phyloP scores from a whole-genome alignment of 2,113 vertebrate genomes.

The Amphiprion ocellaris region DNA sequence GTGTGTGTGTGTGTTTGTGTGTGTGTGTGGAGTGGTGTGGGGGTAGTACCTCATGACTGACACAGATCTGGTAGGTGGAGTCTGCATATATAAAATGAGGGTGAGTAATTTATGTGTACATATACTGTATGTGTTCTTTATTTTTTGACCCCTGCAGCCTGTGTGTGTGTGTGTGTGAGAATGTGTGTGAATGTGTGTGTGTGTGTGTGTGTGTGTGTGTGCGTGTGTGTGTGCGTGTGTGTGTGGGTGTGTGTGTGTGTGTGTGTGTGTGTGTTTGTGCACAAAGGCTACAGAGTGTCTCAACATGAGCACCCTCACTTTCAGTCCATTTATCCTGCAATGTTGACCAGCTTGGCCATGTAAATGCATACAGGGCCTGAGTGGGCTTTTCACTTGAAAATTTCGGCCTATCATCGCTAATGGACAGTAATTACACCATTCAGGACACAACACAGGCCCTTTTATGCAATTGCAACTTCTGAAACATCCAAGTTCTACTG shows the following conservation, averaged over 20 bases:
- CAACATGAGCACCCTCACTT: slow-evolving; percentile 26
- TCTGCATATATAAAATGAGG: slow-evolving; percentile 26
- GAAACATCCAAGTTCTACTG: slow-evolving; percentile 12
- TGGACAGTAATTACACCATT: slow-evolving; percentile 48
- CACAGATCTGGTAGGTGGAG: slow-evolving; percentile 30
- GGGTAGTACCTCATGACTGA: slow-evolving; percentile 26
- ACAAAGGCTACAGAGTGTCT: slow-evolving; percentile 12
- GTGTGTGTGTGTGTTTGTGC: not conserved
- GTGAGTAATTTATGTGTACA: slow-evolving; percentile 14
- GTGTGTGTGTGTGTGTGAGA: slow-evolving; percentile 2
- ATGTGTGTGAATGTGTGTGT: not conserved
- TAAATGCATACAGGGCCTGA: slow-evolving; percentile 28
- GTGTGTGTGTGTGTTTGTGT: slow-evolving; percentile 24
- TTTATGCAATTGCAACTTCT: slow-evolving; percentile 14
- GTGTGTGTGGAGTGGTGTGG: not conserved
- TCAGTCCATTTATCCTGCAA: slow-evolving; percentile 43
- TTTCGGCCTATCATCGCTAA: slow-evolving; percentile 45
- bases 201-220: slow-evolving; percentile 17
- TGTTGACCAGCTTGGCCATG: slow-evolving; percentile 30
- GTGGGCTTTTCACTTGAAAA: slow-evolving; percentile 36
- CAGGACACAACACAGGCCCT: slow-evolving; percentile 31
- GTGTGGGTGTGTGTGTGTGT: not conserved
- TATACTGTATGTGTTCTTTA: not conserved
- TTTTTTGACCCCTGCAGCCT: not conserved
- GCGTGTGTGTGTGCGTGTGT: not conserved